Conservation (phyloP, 2,888 invertebrate species). For the Mechanitis mazaeus region DNA sequence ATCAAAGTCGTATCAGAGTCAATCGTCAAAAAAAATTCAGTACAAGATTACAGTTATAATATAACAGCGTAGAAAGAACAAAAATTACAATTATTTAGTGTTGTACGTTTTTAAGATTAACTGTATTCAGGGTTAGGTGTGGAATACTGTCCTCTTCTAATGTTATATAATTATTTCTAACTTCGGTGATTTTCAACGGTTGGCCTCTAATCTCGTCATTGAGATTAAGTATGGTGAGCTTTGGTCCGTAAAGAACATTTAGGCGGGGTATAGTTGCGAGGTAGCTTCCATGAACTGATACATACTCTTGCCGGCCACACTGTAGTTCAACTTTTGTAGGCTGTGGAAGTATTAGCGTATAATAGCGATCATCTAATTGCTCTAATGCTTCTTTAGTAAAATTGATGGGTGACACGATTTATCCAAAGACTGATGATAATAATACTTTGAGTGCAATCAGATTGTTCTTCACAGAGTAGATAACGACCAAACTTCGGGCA, state of each 20-base stretch:
- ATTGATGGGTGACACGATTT: slow-evolving; percentile 10
- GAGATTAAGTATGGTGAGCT: neutral
- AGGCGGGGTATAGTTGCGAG: slow-evolving; percentile 9
- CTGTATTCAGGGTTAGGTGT: slow-evolving; percentile 1
- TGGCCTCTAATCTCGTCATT: slow-evolving; percentile 7
- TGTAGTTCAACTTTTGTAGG: slow-evolving; percentile 21
- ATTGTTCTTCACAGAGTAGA: neutral
- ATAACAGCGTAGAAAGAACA: too few relatives aligned
- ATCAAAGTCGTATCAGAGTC: too few relatives aligned
- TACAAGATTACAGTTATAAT: too few relatives aligned
- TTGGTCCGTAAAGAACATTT: neutral
- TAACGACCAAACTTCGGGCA: slow-evolving; percentile 4
- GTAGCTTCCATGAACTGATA: slow-evolving; percentile 1
- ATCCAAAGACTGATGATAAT: slow-evolving; percentile 7
- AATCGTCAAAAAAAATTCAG: too few relatives aligned
- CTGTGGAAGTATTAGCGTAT: slow-evolving; percentile 24
- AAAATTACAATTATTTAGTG: too few relatives aligned
- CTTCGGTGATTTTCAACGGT: slow-evolving; percentile 4
- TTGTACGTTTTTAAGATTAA: slow-evolving; percentile 4
- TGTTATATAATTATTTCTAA: neutral
- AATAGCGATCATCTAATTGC: slow-evolving; percentile 25
- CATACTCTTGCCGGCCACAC: slow-evolving; percentile 4
- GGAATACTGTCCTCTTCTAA: neutral
- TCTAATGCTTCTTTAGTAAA: slow-evolving; percentile 17
- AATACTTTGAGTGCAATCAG: slow-evolving; percentile 9